Base-by-base conservation (phyloP, 2,888 invertebrate species). In the Drosophila anomelani region DNA sequence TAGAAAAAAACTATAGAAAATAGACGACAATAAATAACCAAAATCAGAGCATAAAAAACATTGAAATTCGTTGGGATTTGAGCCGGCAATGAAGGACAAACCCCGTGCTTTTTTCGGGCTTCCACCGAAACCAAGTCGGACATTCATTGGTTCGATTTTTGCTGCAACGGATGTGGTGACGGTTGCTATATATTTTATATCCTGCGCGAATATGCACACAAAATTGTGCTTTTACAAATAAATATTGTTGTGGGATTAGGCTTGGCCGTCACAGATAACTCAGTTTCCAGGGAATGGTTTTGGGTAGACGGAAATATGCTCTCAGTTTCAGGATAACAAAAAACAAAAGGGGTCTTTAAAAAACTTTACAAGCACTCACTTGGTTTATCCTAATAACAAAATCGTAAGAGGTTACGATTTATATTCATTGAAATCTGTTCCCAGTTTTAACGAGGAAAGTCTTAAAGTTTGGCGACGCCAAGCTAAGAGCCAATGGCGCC, bases 161-260 rank as follows among this genome's bases (percentile, higher is more conserved):
- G 51, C 10, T 59, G 51, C 51, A 64, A 59, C 71, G 83, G 85
- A 84, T 81, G 81, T 64, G 69, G 71, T 67, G 39, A 75, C 39
- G 41, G 54, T 79, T 60, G 47, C n/a, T 77, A 39, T 47, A 29
- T 53, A 32, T 47, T 17, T 12, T 68, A 43, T 74, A 77, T 69
- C 74, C 79, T 53, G 51, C 63, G 64, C 70, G 75, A 77, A 83
- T 81, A 78, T 81, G 66, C 62, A 68, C 67, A 78, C 72, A 68
- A 76, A 79, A 83, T 69, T 66, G 51, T 74, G 59, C 34, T 57
- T 66, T 69, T 68, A 56, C 70, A 67, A 63, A 82, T 78, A 69
- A 72, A 82, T 82, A 82, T 79, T 73, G 57, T 53, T 75, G 54
- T 54, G 68, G 68, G 68, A 57, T 68, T 58, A 54, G 56, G 44